phyloP scores from a whole-genome alignment of 2,797 vertebrate genomes.

The Danio aesculapii region DNA sequence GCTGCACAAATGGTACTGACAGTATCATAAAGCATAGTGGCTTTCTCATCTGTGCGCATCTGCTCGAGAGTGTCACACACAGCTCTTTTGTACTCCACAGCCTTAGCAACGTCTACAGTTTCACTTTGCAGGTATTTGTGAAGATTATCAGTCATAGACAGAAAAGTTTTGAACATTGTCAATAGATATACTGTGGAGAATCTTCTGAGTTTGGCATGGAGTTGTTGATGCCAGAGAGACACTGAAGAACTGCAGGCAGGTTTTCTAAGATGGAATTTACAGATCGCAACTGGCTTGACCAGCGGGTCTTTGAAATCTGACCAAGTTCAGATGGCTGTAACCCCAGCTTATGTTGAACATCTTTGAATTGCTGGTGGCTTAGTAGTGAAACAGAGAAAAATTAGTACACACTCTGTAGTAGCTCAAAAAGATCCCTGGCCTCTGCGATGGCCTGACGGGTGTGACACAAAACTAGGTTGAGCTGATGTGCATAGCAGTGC shows the following conservation, averaged over 20 bases:
- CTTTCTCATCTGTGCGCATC: too few species aligned
- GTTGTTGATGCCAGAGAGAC: slow-evolving; percentile 25
- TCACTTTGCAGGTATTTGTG: too few species aligned
- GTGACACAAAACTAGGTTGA: slow-evolving; percentile 44
- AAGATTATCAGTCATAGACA: too few species aligned
- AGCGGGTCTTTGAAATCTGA: slow-evolving; percentile 9
- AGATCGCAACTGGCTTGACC: slow-evolving; percentile 20
- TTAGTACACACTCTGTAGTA: slow-evolving; percentile 19
- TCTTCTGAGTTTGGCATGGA: slow-evolving; percentile 15
- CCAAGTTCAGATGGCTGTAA: slow-evolving; percentile 48
- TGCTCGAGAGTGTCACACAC: too few species aligned
- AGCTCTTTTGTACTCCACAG: too few species aligned
- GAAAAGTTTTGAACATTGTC: too few species aligned
- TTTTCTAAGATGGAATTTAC: slow-evolving; percentile 32
- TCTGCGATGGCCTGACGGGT: slow-evolving; percentile 29
- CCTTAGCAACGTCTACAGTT: too few species aligned
- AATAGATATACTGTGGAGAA: too few species aligned
- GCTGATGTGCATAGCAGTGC: slow-evolving; percentile 45
- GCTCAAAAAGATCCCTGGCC: slow-evolving; percentile 27
- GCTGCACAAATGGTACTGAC: too few species aligned
- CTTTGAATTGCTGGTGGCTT: slow-evolving; percentile 37
- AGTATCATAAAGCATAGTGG: too few species aligned
- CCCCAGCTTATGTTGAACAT: too few species aligned
- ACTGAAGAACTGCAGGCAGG: slow-evolving; percentile 27
- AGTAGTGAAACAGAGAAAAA: slow-evolving; percentile 32